These are phyloP conservation scores for Musca vetustissima DNA, from an alignment of 1,140 invertebrate genomes.

Conservation along the genomic window DNA sequence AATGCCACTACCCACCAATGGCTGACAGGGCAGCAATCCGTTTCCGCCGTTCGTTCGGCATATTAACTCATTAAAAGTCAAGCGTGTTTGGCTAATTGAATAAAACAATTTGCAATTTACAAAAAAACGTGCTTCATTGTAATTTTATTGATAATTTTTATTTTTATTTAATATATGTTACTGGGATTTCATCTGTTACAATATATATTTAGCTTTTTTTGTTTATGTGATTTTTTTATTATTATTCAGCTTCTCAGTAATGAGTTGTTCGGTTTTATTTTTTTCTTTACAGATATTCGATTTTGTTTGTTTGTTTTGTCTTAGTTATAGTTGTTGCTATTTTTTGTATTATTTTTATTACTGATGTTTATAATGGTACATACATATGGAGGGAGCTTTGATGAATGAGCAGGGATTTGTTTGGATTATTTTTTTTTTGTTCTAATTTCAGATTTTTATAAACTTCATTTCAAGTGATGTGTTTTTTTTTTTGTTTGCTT, in stretches of 20 bases:
- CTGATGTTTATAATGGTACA: too few relatives aligned
- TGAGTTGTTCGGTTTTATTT: background rate
- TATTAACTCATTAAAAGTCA: conserved; percentile 21
- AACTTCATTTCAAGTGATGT: too few relatives aligned
- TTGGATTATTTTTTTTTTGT: too few relatives aligned
- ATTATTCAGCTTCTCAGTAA: background rate
- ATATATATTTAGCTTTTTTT: background rate
- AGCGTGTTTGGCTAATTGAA: conserved; percentile 9
- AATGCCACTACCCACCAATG: too few relatives aligned
- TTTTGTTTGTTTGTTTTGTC: background rate
- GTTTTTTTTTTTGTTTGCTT: too few relatives aligned
- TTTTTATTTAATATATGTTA: conserved; percentile 8
- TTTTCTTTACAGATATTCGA: conserved; percentile 1
- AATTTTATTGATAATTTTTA: conserved; percentile 10
- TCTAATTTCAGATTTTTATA: too few relatives aligned
- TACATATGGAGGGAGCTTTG: too few relatives aligned
- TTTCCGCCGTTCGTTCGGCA: too few relatives aligned
- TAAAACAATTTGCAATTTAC: conserved; percentile 4
- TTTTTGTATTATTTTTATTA: too few relatives aligned
- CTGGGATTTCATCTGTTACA: background rate
- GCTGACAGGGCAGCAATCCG: too few relatives aligned
- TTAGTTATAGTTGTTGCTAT: background rate
- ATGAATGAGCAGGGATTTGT: too few relatives aligned
- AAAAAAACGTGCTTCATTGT: conserved; percentile 21
- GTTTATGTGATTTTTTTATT: background rate